Evolutionary conservation across 37 sponge, comb jelly and placozoan species (phyloP).

Genomic region (Cliona cf. orientalis): DNA sequence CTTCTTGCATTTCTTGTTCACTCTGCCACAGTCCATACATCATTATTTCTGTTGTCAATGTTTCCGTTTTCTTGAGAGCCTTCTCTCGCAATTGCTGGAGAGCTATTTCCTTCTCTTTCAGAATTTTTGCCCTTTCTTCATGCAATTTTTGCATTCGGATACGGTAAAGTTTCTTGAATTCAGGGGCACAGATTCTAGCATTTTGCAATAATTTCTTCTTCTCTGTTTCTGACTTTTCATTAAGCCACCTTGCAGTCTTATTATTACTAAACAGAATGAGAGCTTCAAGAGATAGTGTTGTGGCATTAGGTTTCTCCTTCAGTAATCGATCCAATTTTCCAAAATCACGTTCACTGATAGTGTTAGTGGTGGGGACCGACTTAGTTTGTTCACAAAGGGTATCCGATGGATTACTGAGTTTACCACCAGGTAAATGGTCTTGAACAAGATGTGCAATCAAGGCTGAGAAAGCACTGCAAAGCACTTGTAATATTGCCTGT

Average conservation of each 20-base stretch:
- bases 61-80: neutral
- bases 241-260: conserved; percentile 5
- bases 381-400: neutral
- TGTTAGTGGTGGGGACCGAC: conserved; percentile 3
- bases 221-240: conserved; percentile 1
- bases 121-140: conserved; percentile 6
- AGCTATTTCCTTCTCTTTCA: conserved; percentile 2
- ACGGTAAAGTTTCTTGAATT: neutral
- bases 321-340: conserved; percentile 31
- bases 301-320: conserved; percentile 45
- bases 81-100: neutral
- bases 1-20: neutral
- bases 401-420: neutral
- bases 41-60: neutral
- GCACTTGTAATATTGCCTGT: conserved; percentile 6
- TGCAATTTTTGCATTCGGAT: neutral
- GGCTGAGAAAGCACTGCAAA: neutral
- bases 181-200: neutral
- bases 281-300: conserved; percentile 1
- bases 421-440: conserved; percentile 19
- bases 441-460: neutral
- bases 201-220: conserved; percentile 1
- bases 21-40: conserved; percentile 2
- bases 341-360: conserved; percentile 45
- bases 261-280: conserved; percentile 7